These are phyloP conservation scores for Anolis carolinensis DNA, from an alignment of 2,113 vertebrate species.

Conservation along the genomic window DNA sequence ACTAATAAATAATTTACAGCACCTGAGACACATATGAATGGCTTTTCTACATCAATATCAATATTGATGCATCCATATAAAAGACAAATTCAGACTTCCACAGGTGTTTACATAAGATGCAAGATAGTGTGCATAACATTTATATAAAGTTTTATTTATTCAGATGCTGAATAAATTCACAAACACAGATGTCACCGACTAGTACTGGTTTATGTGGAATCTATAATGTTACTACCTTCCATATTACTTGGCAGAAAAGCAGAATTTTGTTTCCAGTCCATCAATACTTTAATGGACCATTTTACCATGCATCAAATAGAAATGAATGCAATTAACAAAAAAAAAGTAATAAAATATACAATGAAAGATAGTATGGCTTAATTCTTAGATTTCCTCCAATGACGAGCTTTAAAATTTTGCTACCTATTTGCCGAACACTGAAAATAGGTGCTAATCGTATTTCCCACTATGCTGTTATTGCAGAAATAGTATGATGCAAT, in stretches of 20 bases:
- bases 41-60: neutral
- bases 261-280: neutral
- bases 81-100: neutral
- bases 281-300: neutral
- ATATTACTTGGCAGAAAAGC: neutral
- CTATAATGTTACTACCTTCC: neutral
- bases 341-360: neutral
- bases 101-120: neutral
- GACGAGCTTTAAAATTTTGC: neutral
- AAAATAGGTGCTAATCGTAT: neutral
- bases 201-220: neutral
- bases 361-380: neutral
- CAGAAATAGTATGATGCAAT: conserved; percentile 9
- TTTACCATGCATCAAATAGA: neutral
- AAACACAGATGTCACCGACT: neutral
- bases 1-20: neutral
- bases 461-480: neutral
- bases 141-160: neutral
- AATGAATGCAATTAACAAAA: neutral
- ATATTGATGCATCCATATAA: neutral
- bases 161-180: neutral
- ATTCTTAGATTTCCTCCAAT: neutral
- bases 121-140: neutral
- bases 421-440: no score
- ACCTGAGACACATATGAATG: neutral